Base-by-base conservation (phyloP, 2,888 invertebrate species). In the Synergus gifuensis region DNA sequence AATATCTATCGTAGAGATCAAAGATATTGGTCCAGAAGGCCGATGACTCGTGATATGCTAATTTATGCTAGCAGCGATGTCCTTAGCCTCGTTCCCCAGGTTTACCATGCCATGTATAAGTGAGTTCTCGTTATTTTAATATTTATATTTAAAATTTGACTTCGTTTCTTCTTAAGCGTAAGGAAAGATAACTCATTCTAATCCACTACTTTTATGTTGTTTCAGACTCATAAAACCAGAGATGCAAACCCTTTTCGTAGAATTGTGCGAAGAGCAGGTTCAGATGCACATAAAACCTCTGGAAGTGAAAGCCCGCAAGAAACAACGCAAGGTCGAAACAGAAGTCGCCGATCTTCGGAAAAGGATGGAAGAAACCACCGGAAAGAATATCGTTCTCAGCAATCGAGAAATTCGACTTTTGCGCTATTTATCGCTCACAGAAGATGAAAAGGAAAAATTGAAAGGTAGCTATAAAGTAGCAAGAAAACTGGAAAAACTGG, bases 51-150 rank as follows among this genome's bases (percentile, higher is more conserved):
- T 80, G 98, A 98, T 89, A 98, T 98, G 98, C 95, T 98, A 79
- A 94, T 97, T 79, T 98, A 98, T 92, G 97, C 98, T 11, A 97
- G 97, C 12, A 96, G 97, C 54, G 98, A 98, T 93, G 97, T 98
- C 36, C 93, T 97, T 28, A 96, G 97, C 80, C 93, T 98, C 83
- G 96, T 98, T 14, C 97, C 98, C 82, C 95, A 96, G 84, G 94
- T 98, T 78, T 98, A 97, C 92, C 94, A 95, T 80, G 95, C 95
- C 85, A 94, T 96, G 94, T 93, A 94, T 77, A 94, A 93, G 95
- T 94, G 88, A 81, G 84, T 83, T 76, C 28, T 42, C 12, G 42
- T 67, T 42, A 67, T 14, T 76, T 60, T 60, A 28, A 60, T 60
- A 18, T 66, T 5, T 28, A 16, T 40, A 0, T 69, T n/a, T 2